phyloP scores from a whole-genome alignment of 2,797 vertebrate genomes.

The Arremon brunneinucha region DNA sequence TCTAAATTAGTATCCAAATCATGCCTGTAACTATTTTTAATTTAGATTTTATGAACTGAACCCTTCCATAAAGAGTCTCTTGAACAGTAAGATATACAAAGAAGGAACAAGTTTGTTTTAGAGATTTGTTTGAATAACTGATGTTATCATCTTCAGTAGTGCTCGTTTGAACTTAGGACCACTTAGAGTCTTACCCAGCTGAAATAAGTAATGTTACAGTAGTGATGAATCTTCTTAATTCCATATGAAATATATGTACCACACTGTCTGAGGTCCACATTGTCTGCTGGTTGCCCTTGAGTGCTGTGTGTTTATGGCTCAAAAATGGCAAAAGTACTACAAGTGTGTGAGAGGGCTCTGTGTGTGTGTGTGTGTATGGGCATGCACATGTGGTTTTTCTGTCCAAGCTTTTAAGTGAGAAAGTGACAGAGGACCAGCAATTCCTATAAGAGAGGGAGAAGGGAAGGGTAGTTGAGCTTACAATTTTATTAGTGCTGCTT shows the following conservation, averaged over 20 bases:
- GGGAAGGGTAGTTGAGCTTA: background rate
- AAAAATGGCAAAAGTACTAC: background rate
- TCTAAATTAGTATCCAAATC: background rate
- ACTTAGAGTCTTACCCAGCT: background rate
- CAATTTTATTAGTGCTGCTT: background rate
- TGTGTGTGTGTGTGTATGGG: background rate
- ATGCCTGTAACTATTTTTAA: background rate
- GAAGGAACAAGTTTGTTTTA: background rate
- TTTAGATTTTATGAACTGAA: background rate
- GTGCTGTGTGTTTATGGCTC: background rate
- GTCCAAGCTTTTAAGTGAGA: background rate
- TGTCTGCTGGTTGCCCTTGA: background rate
- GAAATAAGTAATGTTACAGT: background rate
- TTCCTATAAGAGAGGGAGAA: background rate
- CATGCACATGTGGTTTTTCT: background rate
- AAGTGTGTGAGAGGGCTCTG: background rate
- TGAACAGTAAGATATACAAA: background rate
- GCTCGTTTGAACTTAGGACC: background rate
- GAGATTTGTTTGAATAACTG: background rate
- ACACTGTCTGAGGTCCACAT: background rate
- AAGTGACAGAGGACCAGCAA: background rate
- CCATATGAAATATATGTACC: background rate
- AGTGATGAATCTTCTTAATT: background rate
- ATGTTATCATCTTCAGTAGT: background rate
- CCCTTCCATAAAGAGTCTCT: background rate